Evolutionary conservation across 2,113 vertebrate genomes (phyloP).

Genomic region (Tretioscincus oriximinensis): DNA sequence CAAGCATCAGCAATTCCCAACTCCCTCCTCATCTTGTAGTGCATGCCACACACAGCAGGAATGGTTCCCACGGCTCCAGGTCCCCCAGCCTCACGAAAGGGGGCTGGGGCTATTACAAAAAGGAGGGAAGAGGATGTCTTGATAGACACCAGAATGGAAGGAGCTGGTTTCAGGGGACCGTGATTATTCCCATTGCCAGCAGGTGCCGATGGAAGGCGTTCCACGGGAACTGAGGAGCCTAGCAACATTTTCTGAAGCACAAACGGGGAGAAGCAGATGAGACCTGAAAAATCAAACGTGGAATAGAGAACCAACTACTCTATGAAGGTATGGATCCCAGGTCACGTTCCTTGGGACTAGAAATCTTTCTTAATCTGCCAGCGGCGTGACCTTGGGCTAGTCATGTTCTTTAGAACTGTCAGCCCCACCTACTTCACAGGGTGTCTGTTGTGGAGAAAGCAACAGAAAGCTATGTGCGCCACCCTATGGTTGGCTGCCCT

Average conservation of each 20-base stretch:
- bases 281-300: not conserved
- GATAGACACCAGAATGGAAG: conserved; percentile 3
- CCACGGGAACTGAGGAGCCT: conserved; percentile 4
- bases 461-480: too few relatives aligned
- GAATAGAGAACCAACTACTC: not conserved
- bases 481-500: too few relatives aligned
- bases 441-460: too few relatives aligned
- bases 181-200: conserved; percentile 24
- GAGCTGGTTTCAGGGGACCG: not conserved
- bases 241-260: conserved; percentile 31
- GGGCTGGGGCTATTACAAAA: not conserved
- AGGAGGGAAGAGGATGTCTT: not conserved
- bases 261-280: conserved; percentile 10
- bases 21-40: not conserved
- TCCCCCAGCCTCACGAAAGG: not conserved
- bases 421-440: too few relatives aligned
- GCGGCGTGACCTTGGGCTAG: too few relatives aligned
- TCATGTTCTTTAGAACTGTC: too few relatives aligned
- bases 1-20: not conserved
- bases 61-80: conserved; percentile 31
- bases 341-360: not conserved
- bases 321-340: not conserved
- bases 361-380: not conserved
- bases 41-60: conserved; percentile 29
- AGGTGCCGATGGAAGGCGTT: conserved; percentile 28